A percentile compares a stretch with the other conserved stretches of the same genome.
These are phyloP conservation scores for Heloderma charlesbogerti DNA, from an alignment of 2,113 vertebrate genomes.

Conservation along the genomic window DNA sequence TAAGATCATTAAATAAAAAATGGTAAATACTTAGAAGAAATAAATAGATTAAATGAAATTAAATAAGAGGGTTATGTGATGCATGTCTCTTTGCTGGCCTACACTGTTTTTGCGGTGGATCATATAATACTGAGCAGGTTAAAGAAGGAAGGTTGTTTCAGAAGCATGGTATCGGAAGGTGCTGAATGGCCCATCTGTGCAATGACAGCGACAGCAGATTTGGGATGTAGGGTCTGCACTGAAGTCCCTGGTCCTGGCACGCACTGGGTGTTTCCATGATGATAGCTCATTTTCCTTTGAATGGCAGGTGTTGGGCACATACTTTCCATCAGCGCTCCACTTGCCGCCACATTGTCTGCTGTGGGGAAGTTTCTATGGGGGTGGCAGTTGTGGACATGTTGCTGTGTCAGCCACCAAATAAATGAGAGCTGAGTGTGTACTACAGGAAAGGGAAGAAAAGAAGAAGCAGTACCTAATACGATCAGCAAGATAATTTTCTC, in stretches of 20 bases:
- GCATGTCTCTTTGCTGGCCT: no score
- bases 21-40: no score
- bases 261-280: not conserved
- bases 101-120: no score
- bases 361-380: not conserved
- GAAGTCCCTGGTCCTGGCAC: not conserved
- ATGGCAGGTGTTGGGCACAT: not conserved
- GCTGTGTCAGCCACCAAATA: conserved; percentile 29
- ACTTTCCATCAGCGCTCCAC: conserved; percentile 3
- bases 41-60: no score
- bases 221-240: not conserved
- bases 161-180: not conserved
- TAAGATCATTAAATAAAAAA: no score
- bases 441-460: not conserved
- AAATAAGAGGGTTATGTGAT: no score
- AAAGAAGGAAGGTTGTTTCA: not conserved
- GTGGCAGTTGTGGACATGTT: conserved; percentile 1
- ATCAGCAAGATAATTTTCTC: conserved; percentile 22
- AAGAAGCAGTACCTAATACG: conserved; percentile 3
- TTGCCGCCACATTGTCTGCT: conserved; percentile 11
- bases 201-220: not conserved
- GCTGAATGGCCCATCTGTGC: not conserved
- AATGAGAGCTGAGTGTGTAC: not conserved
- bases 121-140: not conserved
- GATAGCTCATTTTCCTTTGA: not conserved